A percentile compares a stretch with the other conserved stretches of the same genome.
phyloP scores from a whole-genome alignment of 1,140 invertebrate species.

The Dufourea novaeangliae region DNA sequence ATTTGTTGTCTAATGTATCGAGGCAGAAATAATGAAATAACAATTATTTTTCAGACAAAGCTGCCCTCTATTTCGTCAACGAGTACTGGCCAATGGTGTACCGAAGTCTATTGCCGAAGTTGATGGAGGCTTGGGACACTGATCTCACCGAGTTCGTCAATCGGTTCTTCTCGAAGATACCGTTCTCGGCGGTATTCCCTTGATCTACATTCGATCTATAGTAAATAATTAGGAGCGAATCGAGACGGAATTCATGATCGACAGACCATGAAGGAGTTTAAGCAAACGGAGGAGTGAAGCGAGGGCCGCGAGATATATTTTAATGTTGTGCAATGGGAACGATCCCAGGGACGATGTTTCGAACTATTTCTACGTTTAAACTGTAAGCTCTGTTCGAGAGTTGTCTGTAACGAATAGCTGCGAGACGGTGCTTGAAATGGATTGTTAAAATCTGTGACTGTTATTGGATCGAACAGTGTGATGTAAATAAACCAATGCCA shows the following conservation, averaged over 20 bases:
- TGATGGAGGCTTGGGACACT: slow-evolving; percentile 81
- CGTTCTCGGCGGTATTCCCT: slow-evolving; percentile 76
- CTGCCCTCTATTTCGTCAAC: slow-evolving; percentile 81
- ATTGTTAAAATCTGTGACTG: slow-evolving; percentile 20
- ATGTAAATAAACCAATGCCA: slow-evolving; percentile 22
- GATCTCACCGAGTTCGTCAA: slow-evolving; percentile 68
- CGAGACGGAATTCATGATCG: not conserved
- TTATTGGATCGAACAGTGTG: not conserved
- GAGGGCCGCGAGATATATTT: no score
- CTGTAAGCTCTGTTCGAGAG: not conserved
- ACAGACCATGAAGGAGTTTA: not conserved
- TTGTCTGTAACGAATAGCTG: not conserved
- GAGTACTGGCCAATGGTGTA: slow-evolving; percentile 84
- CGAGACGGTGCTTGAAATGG: not conserved
- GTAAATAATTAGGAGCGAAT: not conserved
- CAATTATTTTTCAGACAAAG: slow-evolving; percentile 75
- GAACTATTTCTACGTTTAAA: not conserved
- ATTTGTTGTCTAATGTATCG: no score
- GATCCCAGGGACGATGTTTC: not conserved
- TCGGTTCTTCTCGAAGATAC: slow-evolving; percentile 74
- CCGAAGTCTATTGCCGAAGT: slow-evolving; percentile 81
- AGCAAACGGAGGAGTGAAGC: not conserved
- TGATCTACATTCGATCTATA: slow-evolving; percentile 44
- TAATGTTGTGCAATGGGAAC: not conserved
- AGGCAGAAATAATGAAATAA: no score